Evolutionary conservation across 2,797 vertebrate genomes (phyloP), one percentile per base, ranked within the genome.

Genomic region (Diplodus sargus): DNA sequence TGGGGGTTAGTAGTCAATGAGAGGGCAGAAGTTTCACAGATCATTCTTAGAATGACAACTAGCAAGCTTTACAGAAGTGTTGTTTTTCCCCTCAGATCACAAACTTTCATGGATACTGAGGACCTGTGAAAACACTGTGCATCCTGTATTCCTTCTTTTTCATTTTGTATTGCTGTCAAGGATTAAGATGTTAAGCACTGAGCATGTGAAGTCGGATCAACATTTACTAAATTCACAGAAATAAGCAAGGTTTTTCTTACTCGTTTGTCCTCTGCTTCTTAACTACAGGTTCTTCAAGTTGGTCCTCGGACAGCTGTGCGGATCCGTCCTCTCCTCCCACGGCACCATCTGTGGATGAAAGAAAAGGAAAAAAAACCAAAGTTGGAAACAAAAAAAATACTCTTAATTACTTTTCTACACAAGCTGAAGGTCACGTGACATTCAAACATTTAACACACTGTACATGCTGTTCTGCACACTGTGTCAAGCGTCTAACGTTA

Each of bases 231-330:
- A 64, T 20, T 52, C 17, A 22, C 6, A 56, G 11, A 11, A 49
- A 60, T 30, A 47, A 52, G 63, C 39, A 45, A 25, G 0, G 0
- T 23, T 71, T 59, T 52, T 3, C 59, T 0, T 81, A 96, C 95
- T 83, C 87, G 5, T 94, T 92, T 20, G 89, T 94, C 82, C 62
- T 94, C 51, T 69, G 87, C 79, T 93, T 95, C 81, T 96, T 96
- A 25, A 87, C 58, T 9, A 48, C 85, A 57, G 95, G 95, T 65
- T 93, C 94, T 56, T 93, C 92, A 8, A 73, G 43, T 53, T 83
- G 84, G 30, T 92, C 92, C n/a, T 91, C 91, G n/a, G 90, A 60
- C 0, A 66, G 57, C 62, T 86, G 86, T 13, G 75, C 18, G 57
- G 69, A 56, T 39, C 47, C 85, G 15, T 89, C 89, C 18, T 56